Percentiles rank a stretch among this genome's conserved stretches.
Evolutionary conservation across 2,113 vertebrate genomes (phyloP).

Genomic region (Indicator indicator): DNA sequence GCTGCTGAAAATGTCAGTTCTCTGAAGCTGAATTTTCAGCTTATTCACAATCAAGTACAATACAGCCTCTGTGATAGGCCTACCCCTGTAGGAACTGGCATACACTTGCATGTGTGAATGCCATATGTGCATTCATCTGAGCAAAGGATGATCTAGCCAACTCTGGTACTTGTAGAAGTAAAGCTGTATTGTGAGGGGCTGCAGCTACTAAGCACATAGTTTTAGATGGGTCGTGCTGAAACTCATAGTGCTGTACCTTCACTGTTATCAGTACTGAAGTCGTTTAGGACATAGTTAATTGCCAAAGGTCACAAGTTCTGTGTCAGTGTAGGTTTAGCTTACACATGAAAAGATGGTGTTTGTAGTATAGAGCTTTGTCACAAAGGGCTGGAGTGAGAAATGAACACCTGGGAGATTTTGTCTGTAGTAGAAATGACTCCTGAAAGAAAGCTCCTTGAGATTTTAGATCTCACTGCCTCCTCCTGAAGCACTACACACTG

Average conservation of each 20-base stretch:
- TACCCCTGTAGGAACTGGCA: background rate
- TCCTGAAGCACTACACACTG: background rate
- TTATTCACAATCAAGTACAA: background rate
- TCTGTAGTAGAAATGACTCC: background rate
- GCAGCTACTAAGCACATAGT: background rate
- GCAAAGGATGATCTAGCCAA: background rate
- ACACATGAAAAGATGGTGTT: background rate
- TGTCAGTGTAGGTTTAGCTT: background rate
- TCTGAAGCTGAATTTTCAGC: background rate
- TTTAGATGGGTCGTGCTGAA: background rate
- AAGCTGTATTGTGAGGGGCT: background rate
- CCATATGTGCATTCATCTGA: background rate
- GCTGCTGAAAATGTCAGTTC: background rate
- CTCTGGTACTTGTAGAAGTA: background rate
- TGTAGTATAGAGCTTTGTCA: background rate
- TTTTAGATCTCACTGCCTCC: background rate
- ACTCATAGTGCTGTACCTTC: background rate
- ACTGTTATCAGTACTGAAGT: background rate
- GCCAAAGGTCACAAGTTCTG: background rate
- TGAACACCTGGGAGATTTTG: background rate
- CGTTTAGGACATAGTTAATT: background rate
- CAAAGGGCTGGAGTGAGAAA: background rate
- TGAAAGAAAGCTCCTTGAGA: background rate
- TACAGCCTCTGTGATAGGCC: background rate
- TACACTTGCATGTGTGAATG: background rate